These are phyloP conservation scores for Siderastrea radians DNA, from an alignment of 92 coral and sea anemone species.

Conservation along the genomic window DNA sequence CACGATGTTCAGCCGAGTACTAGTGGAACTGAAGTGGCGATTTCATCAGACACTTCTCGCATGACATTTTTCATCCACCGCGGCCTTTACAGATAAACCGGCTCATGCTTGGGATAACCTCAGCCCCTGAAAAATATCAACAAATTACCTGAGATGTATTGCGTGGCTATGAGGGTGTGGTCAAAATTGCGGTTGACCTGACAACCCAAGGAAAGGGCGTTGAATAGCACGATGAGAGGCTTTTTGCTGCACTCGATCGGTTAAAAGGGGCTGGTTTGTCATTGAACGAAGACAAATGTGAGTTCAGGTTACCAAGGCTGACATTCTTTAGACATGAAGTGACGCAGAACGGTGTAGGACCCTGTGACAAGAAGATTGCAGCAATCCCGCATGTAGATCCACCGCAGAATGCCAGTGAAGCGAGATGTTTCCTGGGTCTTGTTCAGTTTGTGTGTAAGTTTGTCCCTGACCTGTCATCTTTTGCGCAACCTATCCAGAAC, in stretches of 20 bases:
- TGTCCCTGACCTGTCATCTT: constrained; percentile 27
- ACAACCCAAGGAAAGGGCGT: constrained; percentile 4
- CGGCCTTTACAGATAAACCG: constrained; percentile 20
- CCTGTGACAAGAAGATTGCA: constrained; percentile 24
- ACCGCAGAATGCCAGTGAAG: constrained; percentile 33
- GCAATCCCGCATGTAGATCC: constrained; percentile 28
- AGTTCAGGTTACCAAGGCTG: constrained; percentile 35
- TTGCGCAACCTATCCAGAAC: constrained; percentile 39
- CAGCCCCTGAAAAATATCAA: constrained; percentile 35
- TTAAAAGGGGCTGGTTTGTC: constrained; percentile 3
- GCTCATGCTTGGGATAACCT: constrained; percentile 44
- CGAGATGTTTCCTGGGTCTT: constrained; percentile 23
- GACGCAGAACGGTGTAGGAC: constrained; percentile 30
- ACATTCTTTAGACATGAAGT: constrained; percentile 50
- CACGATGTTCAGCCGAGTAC: constrained; percentile 19
- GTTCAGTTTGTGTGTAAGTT: constrained; percentile 31
- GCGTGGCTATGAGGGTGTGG: constrained; percentile 25
- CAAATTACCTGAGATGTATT: constrained; percentile 34
- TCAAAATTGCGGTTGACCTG: constrained; percentile 23
- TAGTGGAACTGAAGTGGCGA: constrained; percentile 39
- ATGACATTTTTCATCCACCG: constrained; percentile 30
- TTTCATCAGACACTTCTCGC: constrained; percentile 41
- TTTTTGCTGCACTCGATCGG: constrained; percentile 18
- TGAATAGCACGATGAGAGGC: constrained; percentile 34
- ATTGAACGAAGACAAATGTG: constrained; percentile 28